phyloP scores from a whole-genome alignment of 2,113 vertebrate genomes.

The Platichthys flesus region DNA sequence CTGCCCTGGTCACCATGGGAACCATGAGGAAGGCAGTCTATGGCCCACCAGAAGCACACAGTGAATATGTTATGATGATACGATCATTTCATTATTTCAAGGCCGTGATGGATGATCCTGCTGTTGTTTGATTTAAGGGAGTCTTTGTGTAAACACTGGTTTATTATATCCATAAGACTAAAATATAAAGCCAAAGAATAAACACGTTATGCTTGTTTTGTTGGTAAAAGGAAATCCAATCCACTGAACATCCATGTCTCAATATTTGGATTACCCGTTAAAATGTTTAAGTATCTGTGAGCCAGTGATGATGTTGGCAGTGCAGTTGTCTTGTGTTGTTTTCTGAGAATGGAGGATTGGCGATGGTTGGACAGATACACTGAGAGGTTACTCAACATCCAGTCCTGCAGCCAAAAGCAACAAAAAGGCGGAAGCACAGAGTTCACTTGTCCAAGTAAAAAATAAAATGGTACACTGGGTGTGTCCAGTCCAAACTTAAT shows the following conservation, averaged over 20 bases:
- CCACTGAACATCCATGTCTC: neutral
- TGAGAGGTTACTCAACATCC: constrained; percentile 18
- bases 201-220: neutral
- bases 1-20: constrained; percentile 10
- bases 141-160: neutral
- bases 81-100: constrained; percentile 39
- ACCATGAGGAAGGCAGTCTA: constrained; percentile 13
- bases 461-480: no score
- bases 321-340: neutral
- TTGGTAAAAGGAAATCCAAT: neutral
- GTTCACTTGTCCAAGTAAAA: no score
- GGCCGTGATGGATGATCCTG: constrained; percentile 33
- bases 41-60: constrained; percentile 11
- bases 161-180: neutral
- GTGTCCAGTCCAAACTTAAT: no score
- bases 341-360: constrained; percentile 32
- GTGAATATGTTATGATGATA: constrained; percentile 28
- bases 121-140: constrained; percentile 28
- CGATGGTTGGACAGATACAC: constrained; percentile 6
- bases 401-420: constrained; percentile 3
- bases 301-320: constrained; percentile 9
- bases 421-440: neutral
- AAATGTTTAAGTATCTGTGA: neutral
- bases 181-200: neutral
- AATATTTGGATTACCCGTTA: neutral